Conservation (phyloP, 2,113 vertebrate species). For the Thinocorus orbignyianus region DNA sequence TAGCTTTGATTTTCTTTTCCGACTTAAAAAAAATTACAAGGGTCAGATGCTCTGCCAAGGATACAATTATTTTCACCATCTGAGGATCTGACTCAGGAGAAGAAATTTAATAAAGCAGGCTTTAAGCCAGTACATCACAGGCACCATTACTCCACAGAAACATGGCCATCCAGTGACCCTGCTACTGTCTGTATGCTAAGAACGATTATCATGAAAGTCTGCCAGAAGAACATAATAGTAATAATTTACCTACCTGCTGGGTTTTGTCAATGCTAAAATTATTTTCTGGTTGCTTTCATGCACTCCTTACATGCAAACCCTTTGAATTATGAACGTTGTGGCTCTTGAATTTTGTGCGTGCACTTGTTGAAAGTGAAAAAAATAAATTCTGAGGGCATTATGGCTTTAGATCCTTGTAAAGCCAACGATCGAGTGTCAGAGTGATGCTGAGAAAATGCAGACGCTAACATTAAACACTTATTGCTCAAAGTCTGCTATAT, state of each 20-base stretch:
- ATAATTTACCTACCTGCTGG: neutral
- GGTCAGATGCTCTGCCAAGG: neutral
- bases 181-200: neutral
- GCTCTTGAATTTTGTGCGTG: neutral
- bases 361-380: neutral
- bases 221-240: neutral
- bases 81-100: neutral
- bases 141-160: neutral
- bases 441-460: constrained; percentile 13
- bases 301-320: neutral
- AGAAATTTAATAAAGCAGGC: constrained; percentile 12
- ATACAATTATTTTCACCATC: neutral
- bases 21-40: neutral
- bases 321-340: neutral
- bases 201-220: neutral
- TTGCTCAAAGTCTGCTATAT: neutral
- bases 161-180: neutral
- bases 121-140: neutral
- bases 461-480: neutral
- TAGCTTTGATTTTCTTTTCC: neutral
- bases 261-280: neutral
- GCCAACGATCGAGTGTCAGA: neutral
- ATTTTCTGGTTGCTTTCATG: neutral
- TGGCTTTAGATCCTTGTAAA: neutral
- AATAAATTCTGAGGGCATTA: neutral